Evolutionary conservation across 1,140 invertebrate species (phyloP).

Genomic region (Gryon sp.): DNA sequence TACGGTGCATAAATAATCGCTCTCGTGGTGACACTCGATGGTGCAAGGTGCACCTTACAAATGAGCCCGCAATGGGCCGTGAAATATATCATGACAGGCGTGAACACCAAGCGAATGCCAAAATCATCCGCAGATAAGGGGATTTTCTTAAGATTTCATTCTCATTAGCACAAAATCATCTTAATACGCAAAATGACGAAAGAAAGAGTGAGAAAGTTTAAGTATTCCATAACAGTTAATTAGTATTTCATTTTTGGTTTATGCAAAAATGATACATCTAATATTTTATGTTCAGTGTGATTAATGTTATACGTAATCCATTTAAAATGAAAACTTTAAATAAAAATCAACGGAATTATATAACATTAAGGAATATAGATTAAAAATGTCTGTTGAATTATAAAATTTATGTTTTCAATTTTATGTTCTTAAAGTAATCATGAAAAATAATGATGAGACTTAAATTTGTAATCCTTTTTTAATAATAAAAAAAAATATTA

Average conservation of each 20-base stretch:
- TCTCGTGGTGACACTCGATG: constrained; percentile 13
- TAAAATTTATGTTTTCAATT: too few relatives aligned
- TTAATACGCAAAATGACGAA: constrained; percentile 6
- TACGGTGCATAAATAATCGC: constrained; percentile 44
- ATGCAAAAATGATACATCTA: not conserved
- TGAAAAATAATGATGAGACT: too few relatives aligned
- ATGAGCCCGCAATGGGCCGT: constrained; percentile 41
- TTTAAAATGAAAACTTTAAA: too few relatives aligned
- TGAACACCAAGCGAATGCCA: constrained; percentile 31
- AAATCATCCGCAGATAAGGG: constrained; percentile 20
- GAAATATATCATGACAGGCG: constrained; percentile 59
- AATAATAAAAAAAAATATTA: too few relatives aligned
- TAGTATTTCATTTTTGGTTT: constrained; percentile 27
- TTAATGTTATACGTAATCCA: too few relatives aligned
- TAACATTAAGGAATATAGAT: too few relatives aligned
- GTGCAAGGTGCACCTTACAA: constrained; percentile 50
- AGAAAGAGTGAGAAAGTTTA: constrained; percentile 39
- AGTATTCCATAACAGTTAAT: constrained; percentile 33
- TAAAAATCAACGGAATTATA: too few relatives aligned
- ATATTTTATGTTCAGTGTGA: too few relatives aligned
- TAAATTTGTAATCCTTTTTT: too few relatives aligned
- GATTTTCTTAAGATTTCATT: constrained; percentile 39
- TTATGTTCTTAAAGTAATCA: too few relatives aligned
- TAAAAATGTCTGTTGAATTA: too few relatives aligned
- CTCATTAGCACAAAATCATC: constrained; percentile 28